Base-by-base conservation (phyloP, 2,113 vertebrate genomes). In the Salvelinus fontinalis region DNA sequence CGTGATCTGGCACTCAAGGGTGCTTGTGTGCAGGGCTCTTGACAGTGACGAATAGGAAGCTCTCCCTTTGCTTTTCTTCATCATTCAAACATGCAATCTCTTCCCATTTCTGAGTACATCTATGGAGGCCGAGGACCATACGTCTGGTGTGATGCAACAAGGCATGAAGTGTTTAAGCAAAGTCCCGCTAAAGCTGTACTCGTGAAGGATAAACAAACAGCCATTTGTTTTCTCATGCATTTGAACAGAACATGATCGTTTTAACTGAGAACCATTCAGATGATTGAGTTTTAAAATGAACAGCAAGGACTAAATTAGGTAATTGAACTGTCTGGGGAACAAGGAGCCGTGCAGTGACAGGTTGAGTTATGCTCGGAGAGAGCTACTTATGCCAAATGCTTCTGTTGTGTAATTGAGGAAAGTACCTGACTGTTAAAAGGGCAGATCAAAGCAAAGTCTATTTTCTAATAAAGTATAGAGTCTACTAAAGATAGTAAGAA, bases 401-500 rank as follows among this genome's bases (percentile, higher is more conserved):
- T 62, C 4, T 20, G 59, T 20, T 57, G 54, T 62, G 59, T n/a
- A 8, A 9, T 22, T 62, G 59, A 62, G 39, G 9, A 44, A 44
- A 62, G 71, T 74, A 49, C 75, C 76, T 80, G 49, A 29, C 54
- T 76, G 64, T 75, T 71, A 49, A 44, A 59, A 69, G 9, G 22
- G 2, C 29, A 44, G 1, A 67, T 39, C 66, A 27, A 51, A 75
- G 49, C 1, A 73, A 75, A 75, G 5, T 11, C 6, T 14, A 18
- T 54, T 18, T 4, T 3, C 0, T 1, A 18, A 18, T 54, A 27
- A 44, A 62, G 57, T 65, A 44, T 77, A 62, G 76, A 20, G 5
- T 18, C 51, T 77, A 44, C 31, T 77, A 67, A 81, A 84, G 78
- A 60, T 11, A 62, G 76, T 81, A 81, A 88, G 78, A 44, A 44